Percentiles rank a stretch among this genome's conserved stretches.
These are phyloP conservation scores for Xanthia togata DNA, from an alignment of 2,888 invertebrate genomes.

Conservation along the genomic window DNA sequence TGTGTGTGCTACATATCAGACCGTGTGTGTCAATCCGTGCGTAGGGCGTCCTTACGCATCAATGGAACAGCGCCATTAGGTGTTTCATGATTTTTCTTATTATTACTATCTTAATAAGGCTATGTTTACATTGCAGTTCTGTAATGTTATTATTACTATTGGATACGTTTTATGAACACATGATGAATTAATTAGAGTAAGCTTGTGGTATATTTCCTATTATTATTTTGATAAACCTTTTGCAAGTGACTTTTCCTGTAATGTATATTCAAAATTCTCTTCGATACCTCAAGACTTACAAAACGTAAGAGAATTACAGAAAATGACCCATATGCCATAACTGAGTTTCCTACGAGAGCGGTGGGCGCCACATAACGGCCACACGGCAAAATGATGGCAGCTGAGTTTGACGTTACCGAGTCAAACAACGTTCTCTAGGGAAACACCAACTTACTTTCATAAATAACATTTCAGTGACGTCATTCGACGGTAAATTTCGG, in stretches of 20 bases:
- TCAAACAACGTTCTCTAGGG: too few relatives aligned
- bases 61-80: background rate
- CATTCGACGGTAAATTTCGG: too few relatives aligned
- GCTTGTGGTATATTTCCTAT: slow-evolving; percentile 1
- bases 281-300: background rate
- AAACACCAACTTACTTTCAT: too few relatives aligned
- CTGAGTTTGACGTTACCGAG: too few relatives aligned
- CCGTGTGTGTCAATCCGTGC: background rate
- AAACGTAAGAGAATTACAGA: background rate
- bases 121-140: background rate
- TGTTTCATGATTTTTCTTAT: background rate
- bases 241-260: background rate
- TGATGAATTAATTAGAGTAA: background rate
- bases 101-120: background rate
- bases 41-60: too few relatives aligned
- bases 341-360: background rate
- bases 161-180: slow-evolving; percentile 41
- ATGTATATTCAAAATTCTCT: background rate
- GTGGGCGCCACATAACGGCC: background rate
- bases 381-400: background rate
- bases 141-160: background rate
- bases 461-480: too few relatives aligned
- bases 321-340: too few relatives aligned
- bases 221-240: background rate
- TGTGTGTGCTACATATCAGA: background rate